These are phyloP conservation scores for Nilaparvata lugens DNA, from an alignment of 1,140 invertebrate species.

Conservation along the genomic window DNA sequence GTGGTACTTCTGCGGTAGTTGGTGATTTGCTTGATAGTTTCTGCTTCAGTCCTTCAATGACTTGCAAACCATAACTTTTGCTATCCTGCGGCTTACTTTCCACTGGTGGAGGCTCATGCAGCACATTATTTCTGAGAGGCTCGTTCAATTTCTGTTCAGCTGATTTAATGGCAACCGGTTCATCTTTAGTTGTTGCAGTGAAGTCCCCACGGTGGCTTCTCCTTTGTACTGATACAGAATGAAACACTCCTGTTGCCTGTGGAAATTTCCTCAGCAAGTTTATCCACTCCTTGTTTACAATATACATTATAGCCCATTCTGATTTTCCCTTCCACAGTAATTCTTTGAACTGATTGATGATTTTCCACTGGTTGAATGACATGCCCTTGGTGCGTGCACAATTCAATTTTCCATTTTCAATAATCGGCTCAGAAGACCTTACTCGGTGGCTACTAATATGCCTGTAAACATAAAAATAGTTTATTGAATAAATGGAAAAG, in stretches of 20 bases:
- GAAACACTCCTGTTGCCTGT: conserved; percentile 20
- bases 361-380: conserved; percentile 41
- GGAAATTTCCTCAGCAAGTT: conserved; percentile 39
- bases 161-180: not conserved
- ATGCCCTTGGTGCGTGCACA: conserved; percentile 29
- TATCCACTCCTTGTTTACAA: conserved; percentile 43
- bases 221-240: conserved; percentile 8
- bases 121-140: not conserved
- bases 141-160: not conserved
- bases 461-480: conserved; percentile 5
- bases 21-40: not conserved
- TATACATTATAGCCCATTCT: conserved; percentile 39
- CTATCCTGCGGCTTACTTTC: not conserved
- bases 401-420: not conserved
- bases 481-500: not conserved
- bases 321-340: conserved; percentile 39
- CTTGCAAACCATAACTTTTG: not conserved
- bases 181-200: conserved; percentile 9
- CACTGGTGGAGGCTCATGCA: not conserved
- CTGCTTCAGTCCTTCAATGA: not conserved
- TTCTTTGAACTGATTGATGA: conserved; percentile 39
- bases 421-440: conserved; percentile 6
- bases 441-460: conserved; percentile 10
- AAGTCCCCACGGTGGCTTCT: conserved; percentile 16
- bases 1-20: not conserved